Evolutionary conservation across 2,888 invertebrate species (phyloP), one percentile per base, ranked within the genome.

Genomic region (Erannis defoliaria): DNA sequence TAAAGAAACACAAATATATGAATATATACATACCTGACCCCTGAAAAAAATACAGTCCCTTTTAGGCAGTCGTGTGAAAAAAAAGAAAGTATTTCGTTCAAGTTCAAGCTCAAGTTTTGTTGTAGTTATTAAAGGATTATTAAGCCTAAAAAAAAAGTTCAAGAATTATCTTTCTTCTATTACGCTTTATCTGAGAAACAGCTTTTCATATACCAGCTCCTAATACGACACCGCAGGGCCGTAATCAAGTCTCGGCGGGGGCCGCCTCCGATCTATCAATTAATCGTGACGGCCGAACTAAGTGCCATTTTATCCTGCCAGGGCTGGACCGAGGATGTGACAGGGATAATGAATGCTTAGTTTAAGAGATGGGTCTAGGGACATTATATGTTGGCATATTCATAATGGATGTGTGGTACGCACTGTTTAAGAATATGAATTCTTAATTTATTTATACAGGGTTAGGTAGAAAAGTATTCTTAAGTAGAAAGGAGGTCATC

Each of bases 251-350:
- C 45, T 16, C 50, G 43, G 56, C 57, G 59, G 63, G 59, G 65
- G 46, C 62, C 35, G 55, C 50, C 53, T 37, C 33, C 67, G 62
- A 71, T 71, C 71, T 59, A 71, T 71, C 71, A 71, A 71, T 71
- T 71, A 71, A 23, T 61, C 57, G 62, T 63, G 68, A 66, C 67
- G 64, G 58, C 50, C 37, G 33, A 51, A 67, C 68, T 68, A 66
- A 71, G 68, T 71, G 66, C 61, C 55, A 65, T 60, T 66, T 65
- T 62, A 63, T 66, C 37, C 50, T 45, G 38, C 35, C 64, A 62
- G 66, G 63, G 55, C 26, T n/a, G 58, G 63, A 64, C 61, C 57
- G 29, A 35, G 51, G 55, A 54, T 55, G 60, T 51, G 64, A 54
- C 68, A 64, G 66, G 56, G 56, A 57, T 65, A 68, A 70, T 65